phyloP scores from a whole-genome alignment of 2,888 invertebrate species.

The Xanthia icteritia region DNA sequence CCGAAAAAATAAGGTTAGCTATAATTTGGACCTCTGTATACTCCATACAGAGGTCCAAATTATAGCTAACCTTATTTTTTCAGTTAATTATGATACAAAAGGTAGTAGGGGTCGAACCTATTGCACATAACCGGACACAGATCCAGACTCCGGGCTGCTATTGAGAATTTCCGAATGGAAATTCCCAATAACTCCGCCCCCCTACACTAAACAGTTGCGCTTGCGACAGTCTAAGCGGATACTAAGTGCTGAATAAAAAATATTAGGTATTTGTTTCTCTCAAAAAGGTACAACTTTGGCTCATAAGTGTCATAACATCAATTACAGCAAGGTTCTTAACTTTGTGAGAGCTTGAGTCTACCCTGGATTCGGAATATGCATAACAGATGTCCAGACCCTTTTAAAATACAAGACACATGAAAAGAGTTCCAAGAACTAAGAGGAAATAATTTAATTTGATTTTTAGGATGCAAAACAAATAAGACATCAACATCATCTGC shows the following conservation, averaged over 20 bases:
- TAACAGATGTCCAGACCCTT: neutral
- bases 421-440: no score
- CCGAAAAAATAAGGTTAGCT: no score
- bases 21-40: no score
- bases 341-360: neutral
- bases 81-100: neutral
- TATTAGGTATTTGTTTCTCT: neutral
- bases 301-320: neutral
- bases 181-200: constrained; percentile 15
- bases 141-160: neutral
- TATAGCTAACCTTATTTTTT: no score
- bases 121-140: constrained; percentile 6
- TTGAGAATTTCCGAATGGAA: constrained; percentile 5
- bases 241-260: neutral
- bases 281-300: neutral
- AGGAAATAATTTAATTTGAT: no score
- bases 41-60: no score
- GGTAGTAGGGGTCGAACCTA: no score
- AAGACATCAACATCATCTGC: neutral
- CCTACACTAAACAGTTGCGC: constrained; percentile 12
- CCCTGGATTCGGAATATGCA: no score
- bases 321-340: neutral
- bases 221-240: neutral
- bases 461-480: neutral
- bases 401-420: no score